Conservation (phyloP, 2,888 invertebrate species). For the Aporophyla nigra region DNA sequence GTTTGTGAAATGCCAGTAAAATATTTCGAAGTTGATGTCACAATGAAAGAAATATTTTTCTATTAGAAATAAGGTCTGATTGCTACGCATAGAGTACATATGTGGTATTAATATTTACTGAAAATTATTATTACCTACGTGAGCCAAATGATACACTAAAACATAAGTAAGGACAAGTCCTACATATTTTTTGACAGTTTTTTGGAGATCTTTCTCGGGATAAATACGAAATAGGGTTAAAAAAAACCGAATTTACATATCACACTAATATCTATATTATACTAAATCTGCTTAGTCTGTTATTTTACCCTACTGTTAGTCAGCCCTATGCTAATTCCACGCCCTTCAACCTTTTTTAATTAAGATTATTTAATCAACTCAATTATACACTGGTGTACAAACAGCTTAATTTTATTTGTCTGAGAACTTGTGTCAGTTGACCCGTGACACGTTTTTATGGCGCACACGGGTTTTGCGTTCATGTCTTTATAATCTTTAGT, state of each 20-base stretch:
- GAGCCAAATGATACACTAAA: not conserved
- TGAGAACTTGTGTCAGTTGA: slow-evolving; percentile 43
- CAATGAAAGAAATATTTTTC: not conserved
- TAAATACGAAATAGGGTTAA: not conserved
- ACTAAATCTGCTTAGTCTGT: not conserved
- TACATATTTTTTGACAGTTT: not conserved
- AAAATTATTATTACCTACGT: not conserved
- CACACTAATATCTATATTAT: not conserved
- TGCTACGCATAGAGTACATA: not conserved
- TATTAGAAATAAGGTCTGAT: not conserved
- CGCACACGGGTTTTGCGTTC: not conserved
- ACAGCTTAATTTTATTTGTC: slow-evolving; percentile 56
- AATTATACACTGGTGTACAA: slow-evolving; percentile 43
- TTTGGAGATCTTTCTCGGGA: not conserved
- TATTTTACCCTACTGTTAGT: slow-evolving; percentile 1
- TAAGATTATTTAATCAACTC: slow-evolving; percentile 38
- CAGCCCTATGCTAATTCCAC: slow-evolving; percentile 21
- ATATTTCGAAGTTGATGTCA: slow-evolving; percentile 12
- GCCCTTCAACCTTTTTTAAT: slow-evolving; percentile 47
- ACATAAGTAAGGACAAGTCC: not conserved
- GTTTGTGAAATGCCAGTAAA: slow-evolving; percentile 10
- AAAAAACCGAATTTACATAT: not conserved
- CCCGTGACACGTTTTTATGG: slow-evolving; percentile 40
- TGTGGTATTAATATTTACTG: not conserved
- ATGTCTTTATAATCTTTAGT: slow-evolving; percentile 1